Evolutionary conservation across 2,888 invertebrate genomes (phyloP).

Genomic region (Drosophila heteroneura): DNA sequence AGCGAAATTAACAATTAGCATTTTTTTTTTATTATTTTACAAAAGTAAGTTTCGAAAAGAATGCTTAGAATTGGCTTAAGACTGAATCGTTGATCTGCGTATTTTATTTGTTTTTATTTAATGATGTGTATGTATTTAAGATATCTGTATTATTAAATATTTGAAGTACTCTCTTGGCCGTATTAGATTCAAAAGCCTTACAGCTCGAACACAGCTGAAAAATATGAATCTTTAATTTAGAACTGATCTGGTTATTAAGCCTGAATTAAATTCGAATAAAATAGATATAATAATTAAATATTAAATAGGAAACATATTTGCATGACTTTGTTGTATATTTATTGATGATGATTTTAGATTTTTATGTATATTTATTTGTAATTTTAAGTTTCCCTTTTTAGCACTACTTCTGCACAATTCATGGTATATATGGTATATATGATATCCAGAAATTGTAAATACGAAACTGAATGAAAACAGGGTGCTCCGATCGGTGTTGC

Average conservation of each 20-base stretch:
- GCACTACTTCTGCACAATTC: neutral
- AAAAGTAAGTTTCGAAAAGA: neutral
- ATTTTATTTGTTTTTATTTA: neutral
- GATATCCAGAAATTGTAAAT: no score
- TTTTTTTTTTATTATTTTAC: neutral
- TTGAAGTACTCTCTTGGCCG: no score
- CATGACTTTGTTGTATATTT: no score
- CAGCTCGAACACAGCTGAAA: neutral
- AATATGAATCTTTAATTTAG: neutral
- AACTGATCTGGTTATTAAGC: fast-evolving
- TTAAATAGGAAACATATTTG: neutral
- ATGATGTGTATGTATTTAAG: neutral
- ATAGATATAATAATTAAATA: neutral
- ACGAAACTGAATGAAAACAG: conserved; percentile 11
- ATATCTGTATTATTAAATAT: no score
- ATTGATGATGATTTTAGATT: no score
- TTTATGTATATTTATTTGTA: no score
- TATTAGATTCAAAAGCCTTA: neutral
- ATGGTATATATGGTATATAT: neutral
- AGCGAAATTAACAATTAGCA: neutral
- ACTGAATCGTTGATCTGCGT: neutral
- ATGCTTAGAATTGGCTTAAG: neutral
- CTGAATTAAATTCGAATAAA: neutral
- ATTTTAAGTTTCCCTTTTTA: neutral
- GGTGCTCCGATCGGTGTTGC: conserved; percentile 40